Conservation (phyloP, 2,797 vertebrate species). For the Diplodus puntazzo region DNA sequence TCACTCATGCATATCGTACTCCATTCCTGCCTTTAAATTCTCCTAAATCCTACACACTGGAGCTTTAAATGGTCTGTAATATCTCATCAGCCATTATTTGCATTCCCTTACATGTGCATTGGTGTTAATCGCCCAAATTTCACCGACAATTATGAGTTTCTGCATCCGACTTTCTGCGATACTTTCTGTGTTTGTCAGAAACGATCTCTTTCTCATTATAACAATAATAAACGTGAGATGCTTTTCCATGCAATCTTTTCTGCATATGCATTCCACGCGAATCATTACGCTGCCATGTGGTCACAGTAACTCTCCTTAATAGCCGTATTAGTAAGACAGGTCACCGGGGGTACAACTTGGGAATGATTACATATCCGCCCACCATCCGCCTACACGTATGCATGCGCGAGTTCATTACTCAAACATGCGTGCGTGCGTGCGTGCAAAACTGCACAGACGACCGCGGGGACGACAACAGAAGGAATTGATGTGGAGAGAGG, state of each 20-base stretch:
- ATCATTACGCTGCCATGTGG: conserved; percentile 51
- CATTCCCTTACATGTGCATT: conserved; percentile 6
- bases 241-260: conserved; percentile 27
- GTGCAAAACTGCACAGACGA: conserved; percentile 23
- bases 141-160: conserved; percentile 2
- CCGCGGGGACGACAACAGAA: conserved; percentile 4
- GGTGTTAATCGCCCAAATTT: conserved; percentile 23
- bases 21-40: too few relatives aligned
- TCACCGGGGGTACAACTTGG: conserved; percentile 52
- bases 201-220: conserved; percentile 8
- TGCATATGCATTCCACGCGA: conserved; percentile 45
- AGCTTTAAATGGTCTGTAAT: conserved; percentile 15
- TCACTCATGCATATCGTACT: too few relatives aligned
- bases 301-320: conserved; percentile 63
- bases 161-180: conserved; percentile 6
- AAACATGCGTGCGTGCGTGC: conserved; percentile 34
- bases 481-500: conserved; percentile 22
- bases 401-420: conserved; percentile 59
- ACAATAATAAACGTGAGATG: conserved; percentile 38
- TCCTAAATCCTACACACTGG: too few relatives aligned
- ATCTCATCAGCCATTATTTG: conserved; percentile 18
- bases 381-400: conserved; percentile 48
- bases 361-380: conserved; percentile 60
- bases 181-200: not conserved
- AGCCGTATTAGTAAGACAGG: conserved; percentile 60